Evolutionary conservation across 2,797 vertebrate species (phyloP).

Genomic region (Hirundo rustica): DNA sequence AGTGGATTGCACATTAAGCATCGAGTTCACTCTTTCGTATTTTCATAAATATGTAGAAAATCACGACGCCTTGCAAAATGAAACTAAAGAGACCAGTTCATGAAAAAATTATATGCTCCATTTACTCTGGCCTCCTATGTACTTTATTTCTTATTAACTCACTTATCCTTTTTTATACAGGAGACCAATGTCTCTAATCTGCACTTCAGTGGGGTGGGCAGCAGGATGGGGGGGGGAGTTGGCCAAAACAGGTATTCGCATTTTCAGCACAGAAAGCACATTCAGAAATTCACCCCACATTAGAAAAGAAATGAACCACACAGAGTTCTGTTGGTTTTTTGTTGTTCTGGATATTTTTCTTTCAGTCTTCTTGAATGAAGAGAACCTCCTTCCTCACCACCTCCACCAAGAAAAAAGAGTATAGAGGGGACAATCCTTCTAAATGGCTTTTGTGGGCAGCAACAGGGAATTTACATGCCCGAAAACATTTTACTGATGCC

Average conservation of each 20-base stretch:
- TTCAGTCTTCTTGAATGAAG: not conserved
- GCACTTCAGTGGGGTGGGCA: not conserved
- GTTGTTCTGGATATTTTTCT: not conserved
- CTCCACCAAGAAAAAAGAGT: rapidly evolving
- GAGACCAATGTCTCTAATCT: not conserved
- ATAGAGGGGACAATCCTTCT: not conserved
- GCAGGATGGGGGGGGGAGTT: not conserved
- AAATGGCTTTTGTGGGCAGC: not conserved
- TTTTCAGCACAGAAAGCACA: not conserved
- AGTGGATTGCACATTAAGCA: slow-evolving; percentile 5
- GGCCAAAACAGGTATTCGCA: not conserved
- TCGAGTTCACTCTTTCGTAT: not conserved
- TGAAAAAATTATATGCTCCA: slow-evolving; percentile 68
- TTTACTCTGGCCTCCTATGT: slow-evolving; percentile 59
- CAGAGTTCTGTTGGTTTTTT: not conserved
- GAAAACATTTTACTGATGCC: not conserved
- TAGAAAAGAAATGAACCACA: slow-evolving; percentile 24
- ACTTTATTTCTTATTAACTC: slow-evolving; percentile 63
- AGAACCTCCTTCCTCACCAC: not conserved
- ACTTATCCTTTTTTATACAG: slow-evolving; percentile 47
- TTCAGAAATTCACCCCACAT: slow-evolving; percentile 2
- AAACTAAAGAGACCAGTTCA: slow-evolving; percentile 62
- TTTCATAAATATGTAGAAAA: slow-evolving; percentile 64
- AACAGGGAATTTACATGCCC: not conserved
- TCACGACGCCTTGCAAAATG: slow-evolving; percentile 50